Base-by-base conservation (phyloP, 2,113 vertebrate genomes). In the Erpornis zantholeuca region DNA sequence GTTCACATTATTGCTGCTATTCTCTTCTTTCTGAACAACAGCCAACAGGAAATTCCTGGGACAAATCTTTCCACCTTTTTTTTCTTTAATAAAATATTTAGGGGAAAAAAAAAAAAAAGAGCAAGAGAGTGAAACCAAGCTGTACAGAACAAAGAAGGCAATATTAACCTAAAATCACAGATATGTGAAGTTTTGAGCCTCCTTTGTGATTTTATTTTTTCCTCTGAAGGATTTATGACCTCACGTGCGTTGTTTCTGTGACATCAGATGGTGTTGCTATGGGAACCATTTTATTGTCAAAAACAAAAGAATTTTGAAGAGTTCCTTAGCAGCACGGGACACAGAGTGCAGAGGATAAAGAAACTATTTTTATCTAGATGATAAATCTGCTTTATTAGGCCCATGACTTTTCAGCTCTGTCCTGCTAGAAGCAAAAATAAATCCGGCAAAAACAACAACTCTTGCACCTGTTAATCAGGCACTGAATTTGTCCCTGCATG, bases 1-100 rank as follows among this genome's bases (percentile, higher is more conserved):
- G 96, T 86, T 97, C 93, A 33, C 82, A 60, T 95, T 82, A 71
- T 20, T 90, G 79, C 95, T 96, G 97, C 92, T 94, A 87, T 97
- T 88, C 95, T 94, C 82, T 86, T 70, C 79, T 94, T 90, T 68
- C 65, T 96, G 96, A 93, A 82, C 42, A 94, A 49, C n/a, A 25
- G 97, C 97, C 97, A 98, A 96, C 97, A 98, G 98, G 98, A 98
- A 98, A 98, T 98, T 97, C 98, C 97, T 97, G 87, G 94, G 94
- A 96, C 95, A 97, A 92, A 95, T 96, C 94, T 97, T 96, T 97
- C 96, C 93, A 94, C 92, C 40, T 42, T 96, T 97, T 90, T 88
- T 66, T 72, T 72, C 50, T 66, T 53, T 50, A 75, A 86, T 64
- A 71, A 91, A 91, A 90, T 90, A 86, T 86, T 86, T 80, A 6